Evolutionary conservation across 2,888 invertebrate species (phyloP), one percentile per base, ranked within the genome.

Genomic region (Megaustenia siamemsis): DNA sequence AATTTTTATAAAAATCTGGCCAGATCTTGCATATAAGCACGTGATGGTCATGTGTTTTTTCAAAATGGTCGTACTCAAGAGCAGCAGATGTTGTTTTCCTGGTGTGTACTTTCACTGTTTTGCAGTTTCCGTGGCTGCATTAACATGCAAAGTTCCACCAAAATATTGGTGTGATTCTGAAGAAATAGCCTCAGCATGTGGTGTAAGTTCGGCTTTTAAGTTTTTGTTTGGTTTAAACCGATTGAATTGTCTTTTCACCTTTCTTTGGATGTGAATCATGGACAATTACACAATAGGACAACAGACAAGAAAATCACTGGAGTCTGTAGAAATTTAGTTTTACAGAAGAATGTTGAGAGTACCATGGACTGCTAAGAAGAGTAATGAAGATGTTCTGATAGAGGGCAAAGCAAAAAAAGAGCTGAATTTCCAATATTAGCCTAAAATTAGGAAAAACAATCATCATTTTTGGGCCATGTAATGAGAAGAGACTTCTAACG

Each of bases 81-180:
- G 71, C 49, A 24, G 53, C 45, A 49, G 10, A 43, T 15, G 10
- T 68, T 32, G 28, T 66, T 68, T 24, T 68, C 49, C 1, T 66
- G 8, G 1, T 76, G 21, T 71, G 71, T 35, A 40, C 63, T 21
- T 24, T 80, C 12, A 12, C 75, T 28, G 28, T 15, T 32, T 43
- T 80, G n/a, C 32, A 28, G n/a, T 83, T 43, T 28, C 28, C 12
- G 81, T 35, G 24, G 68, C 77, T 24, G 73, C 81, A 21, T 45
- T 21, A 3, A 43, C 63, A 1, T 90, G 90, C 80, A 82, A 87
- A 56, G 76, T 89, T 32, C 90, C 90, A 3, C 87, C 90, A 6
- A 81, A 84, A 76, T 71, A 89, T n/a, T 90, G 90, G 90, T 90
- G 90, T 78, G 87, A 87, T 10, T 87, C 88, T 32, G 66, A 66